Conservation (phyloP, 2,888 invertebrate species). For the Tachina grossa region DNA sequence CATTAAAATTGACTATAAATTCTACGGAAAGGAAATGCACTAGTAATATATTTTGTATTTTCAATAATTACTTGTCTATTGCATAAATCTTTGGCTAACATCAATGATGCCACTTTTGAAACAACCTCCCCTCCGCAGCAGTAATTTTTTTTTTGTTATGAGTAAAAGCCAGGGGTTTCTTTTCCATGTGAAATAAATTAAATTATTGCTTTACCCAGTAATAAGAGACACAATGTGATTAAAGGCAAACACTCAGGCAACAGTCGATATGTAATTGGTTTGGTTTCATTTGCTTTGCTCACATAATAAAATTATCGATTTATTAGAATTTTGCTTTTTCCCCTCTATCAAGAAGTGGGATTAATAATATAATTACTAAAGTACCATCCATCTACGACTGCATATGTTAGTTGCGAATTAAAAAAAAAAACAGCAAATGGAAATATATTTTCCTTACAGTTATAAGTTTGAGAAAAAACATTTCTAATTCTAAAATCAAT, state of each 20-base stretch:
- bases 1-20: background rate
- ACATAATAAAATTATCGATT: slow-evolving; percentile 62
- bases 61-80: slow-evolving; percentile 5
- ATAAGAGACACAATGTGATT: slow-evolving; percentile 45
- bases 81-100: slow-evolving; percentile 28
- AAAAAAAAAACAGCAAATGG: background rate
- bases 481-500: slow-evolving; percentile 1
- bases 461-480: background rate
- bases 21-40: background rate
- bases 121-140: background rate
- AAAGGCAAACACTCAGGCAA: slow-evolving; percentile 6
- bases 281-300: slow-evolving; percentile 27
- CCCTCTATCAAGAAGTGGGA: background rate
- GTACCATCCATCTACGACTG: background rate
- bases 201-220: slow-evolving; percentile 8
- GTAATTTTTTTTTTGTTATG: background rate
- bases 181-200: slow-evolving; percentile 2
- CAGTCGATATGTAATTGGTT: slow-evolving; percentile 32
- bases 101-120: background rate
- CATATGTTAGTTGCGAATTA: background rate
- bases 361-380: slow-evolving; percentile 27
- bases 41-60: background rate
- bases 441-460: background rate
- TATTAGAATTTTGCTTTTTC: slow-evolving; percentile 6
- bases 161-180: background rate